phyloP scores from a whole-genome alignment of 2,888 invertebrate genomes.

The Agrotis ipsilon region DNA sequence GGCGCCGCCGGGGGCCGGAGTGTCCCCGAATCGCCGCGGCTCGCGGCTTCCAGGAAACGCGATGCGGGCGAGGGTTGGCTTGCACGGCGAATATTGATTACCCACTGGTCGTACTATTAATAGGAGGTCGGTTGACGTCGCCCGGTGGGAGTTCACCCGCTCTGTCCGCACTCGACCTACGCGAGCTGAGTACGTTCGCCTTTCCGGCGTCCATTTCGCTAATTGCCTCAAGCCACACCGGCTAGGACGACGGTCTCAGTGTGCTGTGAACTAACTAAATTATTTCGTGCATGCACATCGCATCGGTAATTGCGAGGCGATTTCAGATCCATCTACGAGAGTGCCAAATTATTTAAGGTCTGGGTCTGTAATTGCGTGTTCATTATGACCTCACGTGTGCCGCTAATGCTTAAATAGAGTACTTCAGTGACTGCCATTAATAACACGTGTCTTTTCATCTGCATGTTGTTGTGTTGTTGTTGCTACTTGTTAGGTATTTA shows the following conservation, averaged over 20 bases:
- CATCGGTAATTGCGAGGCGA: conserved; percentile 49
- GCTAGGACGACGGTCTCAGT: conserved; percentile 54
- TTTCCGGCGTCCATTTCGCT: conserved; percentile 83
- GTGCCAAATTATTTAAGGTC: conserved; percentile 51
- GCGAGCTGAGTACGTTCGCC: conserved; percentile 74
- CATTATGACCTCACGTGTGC: conserved; percentile 15
- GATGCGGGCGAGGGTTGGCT: conserved; percentile 81
- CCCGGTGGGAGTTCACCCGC: conserved; percentile 71
- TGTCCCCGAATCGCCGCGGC: conserved; percentile 71
- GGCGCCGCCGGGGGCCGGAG: conserved; percentile 84
- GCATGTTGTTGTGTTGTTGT: conserved; percentile 24
- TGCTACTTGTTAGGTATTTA: conserved; percentile 11
- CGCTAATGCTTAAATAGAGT: not conserved
- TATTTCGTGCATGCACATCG: conserved; percentile 60
- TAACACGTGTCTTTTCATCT: conserved; percentile 32
- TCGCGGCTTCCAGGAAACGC: conserved; percentile 83
- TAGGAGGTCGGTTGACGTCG: conserved; percentile 78
- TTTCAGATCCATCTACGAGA: conserved; percentile 48
- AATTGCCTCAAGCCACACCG: conserved; percentile 79
- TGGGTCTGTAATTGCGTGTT: conserved; percentile 30
- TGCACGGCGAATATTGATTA: conserved; percentile 87
- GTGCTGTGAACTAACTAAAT: conserved; percentile 60
- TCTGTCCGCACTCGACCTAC: conserved; percentile 71
- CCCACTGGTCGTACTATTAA: conserved; percentile 83
- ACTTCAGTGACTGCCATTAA: conserved; percentile 7